phyloP scores from a whole-genome alignment of 2,797 vertebrate species.

The Chiroxiphia lanceolata region DNA sequence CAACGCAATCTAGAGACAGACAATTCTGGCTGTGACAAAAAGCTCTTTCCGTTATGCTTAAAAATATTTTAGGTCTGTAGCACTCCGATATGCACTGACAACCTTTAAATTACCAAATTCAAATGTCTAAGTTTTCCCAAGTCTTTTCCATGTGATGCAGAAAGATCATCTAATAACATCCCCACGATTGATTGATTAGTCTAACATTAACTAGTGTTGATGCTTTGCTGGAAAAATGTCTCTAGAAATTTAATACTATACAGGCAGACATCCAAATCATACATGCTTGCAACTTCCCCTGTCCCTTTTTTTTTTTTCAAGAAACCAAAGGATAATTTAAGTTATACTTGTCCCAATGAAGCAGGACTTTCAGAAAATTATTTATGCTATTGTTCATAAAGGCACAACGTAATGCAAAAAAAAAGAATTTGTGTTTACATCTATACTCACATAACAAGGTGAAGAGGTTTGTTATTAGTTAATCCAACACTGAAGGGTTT shows the following conservation, averaged over 20 bases:
- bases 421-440: neutral
- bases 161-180: neutral
- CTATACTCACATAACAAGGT: neutral
- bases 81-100: neutral
- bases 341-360: neutral
- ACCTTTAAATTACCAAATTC: neutral
- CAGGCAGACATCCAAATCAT: neutral
- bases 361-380: neutral
- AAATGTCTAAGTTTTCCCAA: neutral
- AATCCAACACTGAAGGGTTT: neutral
- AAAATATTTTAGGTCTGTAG: neutral
- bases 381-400: neutral
- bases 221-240: neutral
- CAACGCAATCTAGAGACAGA: neutral
- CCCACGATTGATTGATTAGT: neutral
- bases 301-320: neutral
- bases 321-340: neutral
- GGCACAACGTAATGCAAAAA: neutral
- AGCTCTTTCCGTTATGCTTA: neutral
- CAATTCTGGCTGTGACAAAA: neutral
- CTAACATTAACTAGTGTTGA: neutral
- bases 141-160: neutral
- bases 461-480: neutral
- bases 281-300: neutral
- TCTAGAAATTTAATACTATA: neutral